These are phyloP conservation scores for Ginglymostoma cirratum DNA, from an alignment of 2,113 vertebrate genomes.

Conservation along the genomic window DNA sequence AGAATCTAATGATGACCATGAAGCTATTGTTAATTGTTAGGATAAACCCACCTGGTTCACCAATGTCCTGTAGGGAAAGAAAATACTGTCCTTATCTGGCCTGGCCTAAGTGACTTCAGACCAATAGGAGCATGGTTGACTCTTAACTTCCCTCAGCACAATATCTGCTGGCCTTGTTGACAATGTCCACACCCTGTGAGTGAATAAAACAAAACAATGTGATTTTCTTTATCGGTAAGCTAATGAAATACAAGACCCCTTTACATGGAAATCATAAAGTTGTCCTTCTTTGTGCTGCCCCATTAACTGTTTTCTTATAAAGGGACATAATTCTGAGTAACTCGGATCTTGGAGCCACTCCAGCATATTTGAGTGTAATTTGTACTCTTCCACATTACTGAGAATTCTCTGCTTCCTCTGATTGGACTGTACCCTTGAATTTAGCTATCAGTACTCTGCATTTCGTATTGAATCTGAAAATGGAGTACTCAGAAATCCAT, in stretches of 20 bases:
- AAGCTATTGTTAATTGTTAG: too few species aligned
- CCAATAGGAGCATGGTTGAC: too few species aligned
- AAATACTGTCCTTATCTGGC: too few species aligned
- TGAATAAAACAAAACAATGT: not conserved
- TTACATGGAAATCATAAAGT: not conserved
- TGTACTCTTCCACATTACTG: not conserved
- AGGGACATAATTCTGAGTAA: not conserved
- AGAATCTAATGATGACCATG: too few species aligned
- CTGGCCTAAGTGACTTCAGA: too few species aligned
- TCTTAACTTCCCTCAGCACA: too few species aligned
- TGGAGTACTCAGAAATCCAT: not conserved
- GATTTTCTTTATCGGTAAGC: not conserved
- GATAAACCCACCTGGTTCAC: too few species aligned
- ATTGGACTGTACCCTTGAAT: not conserved
- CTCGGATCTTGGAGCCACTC: not conserved
- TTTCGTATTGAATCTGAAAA: not conserved
- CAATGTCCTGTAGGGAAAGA: too few species aligned
- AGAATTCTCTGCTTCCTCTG: not conserved
- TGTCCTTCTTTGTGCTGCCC: not conserved
- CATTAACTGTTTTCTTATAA: not conserved
- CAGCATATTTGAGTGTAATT: not conserved
- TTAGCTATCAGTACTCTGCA: not conserved
- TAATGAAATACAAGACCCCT: not conserved
- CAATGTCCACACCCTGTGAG: too few species aligned
- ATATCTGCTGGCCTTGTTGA: too few species aligned